These are phyloP conservation scores for Larimichthys polyactis DNA, from an alignment of 2,113 vertebrate species.

Conservation along the genomic window DNA sequence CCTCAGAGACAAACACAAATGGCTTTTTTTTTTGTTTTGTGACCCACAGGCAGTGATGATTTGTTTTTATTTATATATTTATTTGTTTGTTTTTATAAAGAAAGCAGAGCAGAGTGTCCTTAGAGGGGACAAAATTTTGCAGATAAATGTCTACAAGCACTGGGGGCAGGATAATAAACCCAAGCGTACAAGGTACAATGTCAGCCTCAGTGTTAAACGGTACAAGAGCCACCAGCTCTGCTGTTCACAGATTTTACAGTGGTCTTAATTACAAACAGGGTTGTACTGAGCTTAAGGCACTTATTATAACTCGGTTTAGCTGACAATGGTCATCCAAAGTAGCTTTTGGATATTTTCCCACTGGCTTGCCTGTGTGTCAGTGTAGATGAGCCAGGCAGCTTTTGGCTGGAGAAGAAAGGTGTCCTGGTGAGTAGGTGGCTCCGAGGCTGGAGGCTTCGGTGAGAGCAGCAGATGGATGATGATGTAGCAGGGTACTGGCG, in stretches of 20 bases:
- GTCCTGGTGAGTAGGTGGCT: constrained; percentile 78
- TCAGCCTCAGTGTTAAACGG: background rate
- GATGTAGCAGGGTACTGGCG: constrained; percentile 77
- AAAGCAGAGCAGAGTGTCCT: background rate
- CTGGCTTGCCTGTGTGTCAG: constrained; percentile 63
- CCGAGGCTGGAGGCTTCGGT: constrained; percentile 68
- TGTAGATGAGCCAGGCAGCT: constrained; percentile 70
- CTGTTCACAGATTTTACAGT: constrained; percentile 39
- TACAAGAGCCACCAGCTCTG: constrained; percentile 1
- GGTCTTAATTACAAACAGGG: constrained; percentile 54
- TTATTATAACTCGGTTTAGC: constrained; percentile 56
- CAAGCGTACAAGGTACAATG: background rate
- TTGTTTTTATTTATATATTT: constrained; percentile 8
- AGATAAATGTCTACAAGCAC: constrained; percentile 12
- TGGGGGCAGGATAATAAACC: constrained; percentile 15
- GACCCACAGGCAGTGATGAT: constrained; percentile 16
- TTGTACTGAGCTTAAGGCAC: constrained; percentile 36
- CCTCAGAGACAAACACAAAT: constrained; percentile 60
- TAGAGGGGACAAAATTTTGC: constrained; percentile 2
- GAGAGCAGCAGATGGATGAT: constrained; percentile 82
- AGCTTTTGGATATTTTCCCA: constrained; percentile 64
- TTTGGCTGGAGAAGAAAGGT: constrained; percentile 76
- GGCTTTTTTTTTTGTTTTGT: constrained; percentile 5
- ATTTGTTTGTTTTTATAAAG: background rate
- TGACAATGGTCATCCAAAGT: constrained; percentile 64